Base-by-base conservation (phyloP, 2,113 vertebrate species). In the Steatornis caripensis region DNA sequence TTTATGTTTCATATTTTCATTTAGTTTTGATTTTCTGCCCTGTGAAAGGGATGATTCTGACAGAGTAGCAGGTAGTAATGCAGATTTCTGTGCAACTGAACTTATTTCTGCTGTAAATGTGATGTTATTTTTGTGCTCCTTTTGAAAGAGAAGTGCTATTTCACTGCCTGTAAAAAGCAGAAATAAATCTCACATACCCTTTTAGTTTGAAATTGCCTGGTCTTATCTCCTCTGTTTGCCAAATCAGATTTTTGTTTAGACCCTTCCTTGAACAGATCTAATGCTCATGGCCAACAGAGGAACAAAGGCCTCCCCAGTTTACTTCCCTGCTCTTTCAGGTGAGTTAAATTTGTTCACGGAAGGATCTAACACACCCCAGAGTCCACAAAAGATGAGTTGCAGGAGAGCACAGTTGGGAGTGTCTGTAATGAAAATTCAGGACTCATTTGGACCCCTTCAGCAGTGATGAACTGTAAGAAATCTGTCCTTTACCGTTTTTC, bases 321-420 rank as follows among this genome's bases (percentile, higher is more conserved):
- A 75, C 51, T 93, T 68, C 71, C 36, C 45, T 91, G 46, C 53
- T 91, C 53, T 84, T 93, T 90, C 80, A 84, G 29, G 46, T 78
- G 79, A 93, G 84, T 84, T 94, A 84, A 87, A 81, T 91, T 87
- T 95, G 43, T 82, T 96, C 60, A 7, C 48, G 69, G 84, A 82
- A 88, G 76, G 65, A 78, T 92, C 80, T 39, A 69, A 68, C 39
- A 60, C 20, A 54, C 27, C 41, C 15, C 57, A 26, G 39, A 84
- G 32, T 54, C 83, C 74, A 64, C 36, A 66, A 58, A 74, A 90
- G 72, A 37, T 34, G 54, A 89, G 51, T 32, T 48, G 20, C 60
- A 43, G 51, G 76, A 84, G 55, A 78, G 8, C 48, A 48, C 43
- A 70, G 7, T 58, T 92, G 55, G 37, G 51, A 71, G 16, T 75